A percentile compares a stretch with the other conserved stretches of the same genome.
Conservation (phyloP, 2,888 invertebrate species). For the Melolontha melolontha region DNA sequence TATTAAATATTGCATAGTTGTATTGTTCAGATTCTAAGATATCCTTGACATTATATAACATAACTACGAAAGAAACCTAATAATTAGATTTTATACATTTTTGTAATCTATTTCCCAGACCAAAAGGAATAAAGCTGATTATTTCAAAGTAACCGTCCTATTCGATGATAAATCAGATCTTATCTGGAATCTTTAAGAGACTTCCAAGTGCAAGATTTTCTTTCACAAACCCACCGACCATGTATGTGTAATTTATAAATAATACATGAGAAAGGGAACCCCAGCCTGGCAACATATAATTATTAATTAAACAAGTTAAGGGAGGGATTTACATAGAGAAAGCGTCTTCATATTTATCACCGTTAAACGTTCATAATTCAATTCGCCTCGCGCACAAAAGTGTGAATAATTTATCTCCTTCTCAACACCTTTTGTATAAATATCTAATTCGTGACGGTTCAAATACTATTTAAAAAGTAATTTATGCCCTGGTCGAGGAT, state of each 20-base stretch:
- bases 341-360: conserved; percentile 30
- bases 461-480: conserved; percentile 29
- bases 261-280: conserved; percentile 23
- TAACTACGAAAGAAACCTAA: too few relatives aligned
- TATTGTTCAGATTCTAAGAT: too few relatives aligned
- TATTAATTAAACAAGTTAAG: conserved; percentile 30
- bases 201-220: too few relatives aligned
- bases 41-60: too few relatives aligned
- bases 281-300: conserved; percentile 17
- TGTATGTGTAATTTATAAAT: conserved; percentile 30
- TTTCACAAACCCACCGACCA: too few relatives aligned
- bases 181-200: too few relatives aligned
- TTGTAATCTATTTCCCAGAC: too few relatives aligned
- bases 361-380: conserved; percentile 37
- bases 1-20: too few relatives aligned
- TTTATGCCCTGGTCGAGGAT: conserved; percentile 5
- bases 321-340: conserved; percentile 5
- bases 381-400: conserved; percentile 27
- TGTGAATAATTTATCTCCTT: conserved; percentile 29
- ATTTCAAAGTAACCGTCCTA: too few relatives aligned
- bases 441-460: conserved; percentile 35
- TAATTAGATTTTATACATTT: too few relatives aligned
- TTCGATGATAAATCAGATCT: too few relatives aligned
- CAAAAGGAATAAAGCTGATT: too few relatives aligned
- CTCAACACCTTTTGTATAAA: conserved; percentile 38